These are phyloP conservation scores for Schizotus pectinicornis DNA, from an alignment of 2,888 invertebrate species.

Conservation along the genomic window DNA sequence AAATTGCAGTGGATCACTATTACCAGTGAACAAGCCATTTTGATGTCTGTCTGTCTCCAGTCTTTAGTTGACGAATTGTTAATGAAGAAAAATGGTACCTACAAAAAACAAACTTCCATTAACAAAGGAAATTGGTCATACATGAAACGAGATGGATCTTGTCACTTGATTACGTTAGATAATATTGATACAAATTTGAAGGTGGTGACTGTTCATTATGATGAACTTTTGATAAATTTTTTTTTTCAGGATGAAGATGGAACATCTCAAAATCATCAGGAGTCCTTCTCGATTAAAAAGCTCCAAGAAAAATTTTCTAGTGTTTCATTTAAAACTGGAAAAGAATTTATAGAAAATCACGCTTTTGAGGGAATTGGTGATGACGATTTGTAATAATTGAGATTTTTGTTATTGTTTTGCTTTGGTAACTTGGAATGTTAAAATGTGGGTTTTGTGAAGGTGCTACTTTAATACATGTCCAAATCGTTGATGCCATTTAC, in stretches of 20 bases:
- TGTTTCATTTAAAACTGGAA: slow-evolving; percentile 72
- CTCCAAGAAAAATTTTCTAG: slow-evolving; percentile 74
- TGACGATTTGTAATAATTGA: slow-evolving; percentile 74
- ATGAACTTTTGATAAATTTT: slow-evolving; percentile 20
- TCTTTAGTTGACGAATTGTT: slow-evolving; percentile 94
- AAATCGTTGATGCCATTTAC: slow-evolving; percentile 32
- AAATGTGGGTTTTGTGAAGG: slow-evolving; percentile 36
- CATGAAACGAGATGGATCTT: slow-evolving; percentile 76
- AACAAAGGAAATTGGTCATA: slow-evolving; percentile 69
- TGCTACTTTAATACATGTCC: slow-evolving; percentile 37
- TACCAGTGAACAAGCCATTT: slow-evolving; percentile 88
- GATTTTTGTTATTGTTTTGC: slow-evolving; percentile 12
- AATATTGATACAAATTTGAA: slow-evolving; percentile 45
- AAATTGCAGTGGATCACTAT: slow-evolving; percentile 94
- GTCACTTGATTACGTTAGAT: slow-evolving; percentile 65
- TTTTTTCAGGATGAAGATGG: slow-evolving; percentile 65
- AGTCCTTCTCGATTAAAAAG: slow-evolving; percentile 78
- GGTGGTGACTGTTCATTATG: slow-evolving; percentile 1
- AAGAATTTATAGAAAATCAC: slow-evolving; percentile 84
- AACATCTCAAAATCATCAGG: slow-evolving; percentile 63
- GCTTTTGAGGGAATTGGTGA: slow-evolving; percentile 96
- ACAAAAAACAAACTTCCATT: slow-evolving; percentile 49
- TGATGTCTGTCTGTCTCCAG: slow-evolving; percentile 94
- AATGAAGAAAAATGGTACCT: slow-evolving; percentile 71
- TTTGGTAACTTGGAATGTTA: slow-evolving; percentile 29